Evolutionary conservation across 2,113 vertebrate genomes (phyloP), one percentile per base, ranked within the genome.

Genomic region (Caranx melampygus): DNA sequence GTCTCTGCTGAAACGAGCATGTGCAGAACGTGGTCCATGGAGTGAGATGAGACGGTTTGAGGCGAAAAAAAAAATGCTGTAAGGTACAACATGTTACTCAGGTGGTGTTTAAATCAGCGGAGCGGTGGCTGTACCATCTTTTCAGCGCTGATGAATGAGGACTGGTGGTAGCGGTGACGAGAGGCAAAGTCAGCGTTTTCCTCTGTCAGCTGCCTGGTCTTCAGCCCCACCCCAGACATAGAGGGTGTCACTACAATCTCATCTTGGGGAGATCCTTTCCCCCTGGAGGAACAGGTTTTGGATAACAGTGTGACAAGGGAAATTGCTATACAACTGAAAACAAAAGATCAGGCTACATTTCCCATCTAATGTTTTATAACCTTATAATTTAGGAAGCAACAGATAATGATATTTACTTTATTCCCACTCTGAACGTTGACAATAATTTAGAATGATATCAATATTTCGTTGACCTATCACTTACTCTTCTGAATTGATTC

Each of bases 111-210:
- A 33, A 82, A 65, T 95, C 90, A 95, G 58, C 92, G 91, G 60
- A 94, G 93, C 0, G 84, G 89, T 55, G 93, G 94, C 82, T 94
- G 94, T n/a, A 96, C 93, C 86, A 94, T 95, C 84, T 63, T 91
- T 91, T 92, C 68, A 34, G 87, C 80, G 54, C 91, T 94, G 91
- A 99, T 88, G 26, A 96, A 83, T 0, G 96, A 99, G 49, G 97
- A 98, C 55, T 95, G 96, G 90, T 99, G 98, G 75, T 95, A 97
- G 58, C 96, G 97, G 78, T 97, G 96, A 59, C 98, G 95, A 0
- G 95, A 94, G 72, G 98, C 97, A 0, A 99, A 99, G 93, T 99
- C 98, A 0, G 91, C 75, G 0, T 99, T 99, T 91, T 99, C 98
- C 88, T 98, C 93, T 0, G 97, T 99, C 86, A 99, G 93, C 92